Conservation (phyloP, 2,888 invertebrate species). For the Yponomeuta cagnagella region DNA sequence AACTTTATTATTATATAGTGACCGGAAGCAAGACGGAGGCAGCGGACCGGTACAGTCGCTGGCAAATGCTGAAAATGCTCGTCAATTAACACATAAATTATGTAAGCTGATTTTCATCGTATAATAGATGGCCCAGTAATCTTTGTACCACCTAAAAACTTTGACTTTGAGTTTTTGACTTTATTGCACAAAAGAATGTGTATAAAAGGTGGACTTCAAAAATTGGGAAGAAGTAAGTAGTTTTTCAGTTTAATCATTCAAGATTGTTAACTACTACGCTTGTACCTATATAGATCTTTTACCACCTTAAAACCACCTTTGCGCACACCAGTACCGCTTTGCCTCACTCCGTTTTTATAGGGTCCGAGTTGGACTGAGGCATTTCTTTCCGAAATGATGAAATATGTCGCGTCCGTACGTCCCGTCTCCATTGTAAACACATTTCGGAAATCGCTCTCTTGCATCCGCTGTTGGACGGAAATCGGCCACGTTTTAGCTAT, state of each 20-base stretch:
- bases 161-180: too few relatives aligned
- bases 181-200: too few relatives aligned
- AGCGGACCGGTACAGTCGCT: constrained; percentile 32
- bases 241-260: too few relatives aligned
- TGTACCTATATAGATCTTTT: background rate
- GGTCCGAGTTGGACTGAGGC: constrained; percentile 45
- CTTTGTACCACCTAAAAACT: too few relatives aligned
- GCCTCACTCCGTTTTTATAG: constrained; percentile 47
- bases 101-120: too few relatives aligned
- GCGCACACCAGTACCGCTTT: constrained; percentile 42
- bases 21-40: constrained; percentile 59
- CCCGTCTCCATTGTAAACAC: constrained; percentile 68
- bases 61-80: constrained; percentile 25
- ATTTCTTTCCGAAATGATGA: constrained; percentile 64
- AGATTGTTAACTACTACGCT: too few relatives aligned
- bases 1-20: constrained; percentile 76
- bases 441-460: constrained; percentile 64
- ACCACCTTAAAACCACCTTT: background rate
- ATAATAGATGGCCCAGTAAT: constrained; percentile 14
- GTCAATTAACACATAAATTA: too few relatives aligned
- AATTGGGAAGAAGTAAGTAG: too few relatives aligned
- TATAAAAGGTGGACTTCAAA: too few relatives aligned
- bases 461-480: constrained; percentile 43
- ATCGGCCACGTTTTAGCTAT: constrained; percentile 52
- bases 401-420: constrained; percentile 55